Evolutionary conservation across 2,888 invertebrate species (phyloP).

Genomic region (Cataglyphis rosenhaueri): DNA sequence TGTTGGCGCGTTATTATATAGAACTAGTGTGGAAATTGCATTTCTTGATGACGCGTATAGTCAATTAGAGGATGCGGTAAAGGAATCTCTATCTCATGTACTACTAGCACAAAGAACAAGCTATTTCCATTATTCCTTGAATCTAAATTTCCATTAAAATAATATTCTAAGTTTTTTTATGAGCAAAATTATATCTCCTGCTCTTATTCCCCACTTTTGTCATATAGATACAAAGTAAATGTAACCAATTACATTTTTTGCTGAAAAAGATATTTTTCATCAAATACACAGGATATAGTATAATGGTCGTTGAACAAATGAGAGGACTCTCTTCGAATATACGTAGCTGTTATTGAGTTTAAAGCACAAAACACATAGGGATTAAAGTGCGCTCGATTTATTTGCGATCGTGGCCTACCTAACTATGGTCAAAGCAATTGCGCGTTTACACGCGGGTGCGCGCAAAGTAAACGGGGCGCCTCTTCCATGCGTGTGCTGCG

Average conservation of each 20-base stretch:
- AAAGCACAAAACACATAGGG: not conserved
- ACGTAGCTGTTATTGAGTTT: not conserved
- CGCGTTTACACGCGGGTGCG: slow-evolving; percentile 52
- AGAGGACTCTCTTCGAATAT: not conserved
- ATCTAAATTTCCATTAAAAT: not conserved
- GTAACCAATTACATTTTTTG: not conserved
- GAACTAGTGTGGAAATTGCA: slow-evolving; percentile 45
- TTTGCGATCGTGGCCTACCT: slow-evolving; percentile 52
- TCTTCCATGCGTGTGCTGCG: slow-evolving; percentile 25
- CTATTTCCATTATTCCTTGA: not conserved
- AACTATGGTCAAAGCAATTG: slow-evolving; percentile 60
- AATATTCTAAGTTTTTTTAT: not conserved
- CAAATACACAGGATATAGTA: not conserved
- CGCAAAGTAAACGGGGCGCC: slow-evolving; percentile 40
- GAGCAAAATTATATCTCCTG: not conserved
- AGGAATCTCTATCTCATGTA: slow-evolving; percentile 11
- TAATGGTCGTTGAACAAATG: not conserved
- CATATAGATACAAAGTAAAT: not conserved
- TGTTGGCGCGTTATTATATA: slow-evolving; percentile 43
- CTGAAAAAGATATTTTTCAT: not conserved
- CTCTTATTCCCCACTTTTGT: not conserved
- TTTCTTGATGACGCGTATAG: slow-evolving; percentile 31
- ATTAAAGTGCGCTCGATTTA: slow-evolving; percentile 18
- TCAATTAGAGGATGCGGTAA: slow-evolving; percentile 28
- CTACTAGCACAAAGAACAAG: not conserved